Evolutionary conservation across 2,113 vertebrate species (phyloP).

Genomic region (Cottus gobio): DNA sequence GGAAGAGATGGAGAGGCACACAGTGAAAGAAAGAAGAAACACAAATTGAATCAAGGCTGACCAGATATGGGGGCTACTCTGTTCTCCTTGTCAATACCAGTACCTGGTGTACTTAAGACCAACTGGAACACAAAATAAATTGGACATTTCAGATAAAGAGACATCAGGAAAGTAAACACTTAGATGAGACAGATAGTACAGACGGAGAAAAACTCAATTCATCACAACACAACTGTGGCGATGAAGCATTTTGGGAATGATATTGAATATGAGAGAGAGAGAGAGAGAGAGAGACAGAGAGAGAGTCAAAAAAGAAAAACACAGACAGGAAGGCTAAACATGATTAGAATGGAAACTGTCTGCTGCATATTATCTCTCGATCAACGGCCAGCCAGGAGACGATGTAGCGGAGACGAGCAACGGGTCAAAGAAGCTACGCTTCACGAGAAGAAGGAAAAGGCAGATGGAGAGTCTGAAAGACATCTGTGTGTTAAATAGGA

Average conservation of each 20-base stretch:
- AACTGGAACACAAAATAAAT: constrained; percentile 8
- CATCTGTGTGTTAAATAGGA: neutral
- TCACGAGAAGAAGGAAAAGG: neutral
- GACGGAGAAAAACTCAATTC: constrained; percentile 23
- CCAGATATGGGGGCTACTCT: neutral
- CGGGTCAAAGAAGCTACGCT: constrained; percentile 13
- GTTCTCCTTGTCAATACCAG: neutral
- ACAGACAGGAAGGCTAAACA: neutral
- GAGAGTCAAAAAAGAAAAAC: neutral
- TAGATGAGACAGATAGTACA: constrained; percentile 4
- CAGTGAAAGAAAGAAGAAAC: neutral
- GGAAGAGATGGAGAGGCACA: neutral
- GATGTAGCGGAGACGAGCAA: neutral
- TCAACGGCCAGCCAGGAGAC: constrained; percentile 5
- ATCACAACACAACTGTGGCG: constrained; percentile 15
- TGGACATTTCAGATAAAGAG: neutral
- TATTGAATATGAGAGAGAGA: neutral
- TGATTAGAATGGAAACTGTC: neutral
- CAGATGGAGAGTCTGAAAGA: neutral
- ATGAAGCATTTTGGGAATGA: neutral
- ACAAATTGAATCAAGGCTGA: neutral
- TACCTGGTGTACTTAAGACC: constrained; percentile 1
- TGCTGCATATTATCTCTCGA: neutral
- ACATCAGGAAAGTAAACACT: constrained; percentile 6
- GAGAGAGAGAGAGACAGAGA: neutral